A percentile compares a stretch with the other conserved stretches of the same genome.
These are phyloP conservation scores for Mnemiopsis leidyi DNA, from an alignment of 37 sponge, comb jelly and placozoan genomes.

Conservation along the genomic window DNA sequence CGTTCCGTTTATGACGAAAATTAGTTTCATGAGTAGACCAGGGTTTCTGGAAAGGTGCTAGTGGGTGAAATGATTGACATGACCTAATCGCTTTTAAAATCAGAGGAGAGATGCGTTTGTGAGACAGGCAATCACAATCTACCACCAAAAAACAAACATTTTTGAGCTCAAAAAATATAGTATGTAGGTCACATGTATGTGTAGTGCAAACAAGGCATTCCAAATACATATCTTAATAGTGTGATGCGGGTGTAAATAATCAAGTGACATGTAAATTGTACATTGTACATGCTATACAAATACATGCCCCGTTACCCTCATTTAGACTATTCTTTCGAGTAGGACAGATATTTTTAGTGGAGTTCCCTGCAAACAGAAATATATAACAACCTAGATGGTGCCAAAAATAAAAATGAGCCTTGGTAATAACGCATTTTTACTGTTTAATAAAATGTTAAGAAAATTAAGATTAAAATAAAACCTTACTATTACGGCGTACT, in stretches of 20 bases:
- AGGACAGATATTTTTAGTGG: not conserved
- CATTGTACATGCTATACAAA: not conserved
- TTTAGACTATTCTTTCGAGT: not conserved
- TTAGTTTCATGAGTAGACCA: not conserved
- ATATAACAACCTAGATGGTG: no score
- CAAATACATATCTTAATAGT: not conserved
- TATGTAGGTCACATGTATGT: not conserved
- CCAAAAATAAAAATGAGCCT: no score
- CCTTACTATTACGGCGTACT: no score
- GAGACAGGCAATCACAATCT: not conserved
- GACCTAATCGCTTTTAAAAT: not conserved
- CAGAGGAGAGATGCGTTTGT: not conserved
- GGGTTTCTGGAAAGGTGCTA: not conserved
- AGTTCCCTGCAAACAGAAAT: not conserved
- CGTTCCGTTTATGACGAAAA: not conserved
- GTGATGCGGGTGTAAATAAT: not conserved
- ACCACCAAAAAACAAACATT: not conserved
- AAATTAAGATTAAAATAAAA: no score
- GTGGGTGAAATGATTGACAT: not conserved
- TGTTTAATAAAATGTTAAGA: no score
- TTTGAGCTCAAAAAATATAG: not conserved
- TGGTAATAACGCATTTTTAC: no score
- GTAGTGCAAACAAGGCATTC: not conserved
- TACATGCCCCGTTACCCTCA: not conserved
- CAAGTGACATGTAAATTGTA: not conserved